Evolutionary conservation across 1,140 invertebrate species (phyloP).

Genomic region (Teleogryllus occipitalis): DNA sequence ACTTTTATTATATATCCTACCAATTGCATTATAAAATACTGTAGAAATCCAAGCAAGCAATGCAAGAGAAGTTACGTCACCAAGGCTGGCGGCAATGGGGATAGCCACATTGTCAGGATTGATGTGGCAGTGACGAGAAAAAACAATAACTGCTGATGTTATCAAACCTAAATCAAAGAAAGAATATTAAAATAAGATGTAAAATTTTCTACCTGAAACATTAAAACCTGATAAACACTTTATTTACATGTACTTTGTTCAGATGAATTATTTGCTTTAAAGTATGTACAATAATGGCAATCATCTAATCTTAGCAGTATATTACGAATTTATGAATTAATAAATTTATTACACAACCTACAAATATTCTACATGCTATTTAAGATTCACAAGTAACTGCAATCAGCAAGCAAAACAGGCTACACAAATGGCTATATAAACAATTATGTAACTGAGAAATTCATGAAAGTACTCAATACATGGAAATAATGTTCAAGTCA

Average conservation of each 20-base stretch:
- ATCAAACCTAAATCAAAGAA: slow-evolving; percentile 48
- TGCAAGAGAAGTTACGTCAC: slow-evolving; percentile 83
- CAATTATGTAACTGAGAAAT: too few relatives aligned
- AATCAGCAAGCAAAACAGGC: too few relatives aligned
- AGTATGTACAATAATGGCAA: too few relatives aligned
- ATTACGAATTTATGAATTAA: too few relatives aligned
- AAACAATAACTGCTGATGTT: slow-evolving; percentile 71
- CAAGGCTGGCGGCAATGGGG: slow-evolving; percentile 90
- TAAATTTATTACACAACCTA: too few relatives aligned
- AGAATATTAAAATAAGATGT: background rate
- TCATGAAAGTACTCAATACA: too few relatives aligned
- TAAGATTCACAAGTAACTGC: too few relatives aligned
- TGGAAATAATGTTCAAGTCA: too few relatives aligned
- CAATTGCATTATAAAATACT: slow-evolving; percentile 54
- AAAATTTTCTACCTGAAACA: background rate
- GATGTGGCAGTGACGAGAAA: slow-evolving; percentile 68
- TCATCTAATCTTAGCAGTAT: too few relatives aligned
- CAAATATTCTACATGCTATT: too few relatives aligned
- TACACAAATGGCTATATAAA: too few relatives aligned
- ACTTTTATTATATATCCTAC: slow-evolving; percentile 33
- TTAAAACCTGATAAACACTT: background rate
- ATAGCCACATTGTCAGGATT: slow-evolving; percentile 97
- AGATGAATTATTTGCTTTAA: too few relatives aligned
- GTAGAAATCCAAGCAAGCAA: slow-evolving; percentile 75
- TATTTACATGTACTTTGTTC: background rate